Evolutionary conservation across 2,113 vertebrate genomes (phyloP).

Genomic region (Scophthalmus maximus): DNA sequence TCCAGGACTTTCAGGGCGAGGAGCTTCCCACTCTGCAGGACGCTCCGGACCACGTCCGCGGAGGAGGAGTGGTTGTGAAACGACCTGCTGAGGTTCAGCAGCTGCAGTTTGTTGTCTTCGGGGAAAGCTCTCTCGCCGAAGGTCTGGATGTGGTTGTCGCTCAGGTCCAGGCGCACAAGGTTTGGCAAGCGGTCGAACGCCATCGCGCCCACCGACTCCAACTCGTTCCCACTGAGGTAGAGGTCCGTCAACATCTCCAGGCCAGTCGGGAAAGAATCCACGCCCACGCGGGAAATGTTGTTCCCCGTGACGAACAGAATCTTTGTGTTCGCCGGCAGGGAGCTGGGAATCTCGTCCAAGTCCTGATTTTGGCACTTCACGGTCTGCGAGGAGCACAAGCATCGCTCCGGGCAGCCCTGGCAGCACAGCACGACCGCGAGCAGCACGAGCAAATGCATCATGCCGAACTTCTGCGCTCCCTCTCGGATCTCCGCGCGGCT

Average conservation of each 20-base stretch:
- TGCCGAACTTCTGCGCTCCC: constrained; percentile 18
- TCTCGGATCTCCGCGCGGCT: constrained; percentile 25
- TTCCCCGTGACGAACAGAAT: constrained; percentile 88
- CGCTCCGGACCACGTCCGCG: constrained; percentile 53
- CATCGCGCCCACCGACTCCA: constrained; percentile 81
- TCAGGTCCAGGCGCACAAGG: constrained; percentile 88
- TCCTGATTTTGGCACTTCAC: constrained; percentile 90
- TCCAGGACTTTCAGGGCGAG: constrained; percentile 84
- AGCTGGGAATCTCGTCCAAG: constrained; percentile 84
- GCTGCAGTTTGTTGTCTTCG: constrained; percentile 77
- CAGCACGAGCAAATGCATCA: constrained; percentile 61
- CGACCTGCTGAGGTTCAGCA: constrained; percentile 81
- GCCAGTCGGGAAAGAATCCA: constrained; percentile 82
- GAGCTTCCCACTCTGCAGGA: constrained; percentile 73
- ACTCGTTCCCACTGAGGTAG: constrained; percentile 86
- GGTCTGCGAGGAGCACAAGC: constrained; percentile 87
- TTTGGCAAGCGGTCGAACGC: constrained; percentile 87
- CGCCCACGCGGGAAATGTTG: constrained; percentile 76
- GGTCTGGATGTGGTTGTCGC: constrained; percentile 84
- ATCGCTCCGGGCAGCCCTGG: constrained; percentile 84
- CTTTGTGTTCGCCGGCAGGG: constrained; percentile 85
- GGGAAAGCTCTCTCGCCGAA: constrained; percentile 84
- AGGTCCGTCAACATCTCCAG: constrained; percentile 85
- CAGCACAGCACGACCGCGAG: constrained; percentile 64
- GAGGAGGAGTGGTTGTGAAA: constrained; percentile 68